Conservation (phyloP, 1,140 invertebrate species). For the Dinoponera quadriceps region DNA sequence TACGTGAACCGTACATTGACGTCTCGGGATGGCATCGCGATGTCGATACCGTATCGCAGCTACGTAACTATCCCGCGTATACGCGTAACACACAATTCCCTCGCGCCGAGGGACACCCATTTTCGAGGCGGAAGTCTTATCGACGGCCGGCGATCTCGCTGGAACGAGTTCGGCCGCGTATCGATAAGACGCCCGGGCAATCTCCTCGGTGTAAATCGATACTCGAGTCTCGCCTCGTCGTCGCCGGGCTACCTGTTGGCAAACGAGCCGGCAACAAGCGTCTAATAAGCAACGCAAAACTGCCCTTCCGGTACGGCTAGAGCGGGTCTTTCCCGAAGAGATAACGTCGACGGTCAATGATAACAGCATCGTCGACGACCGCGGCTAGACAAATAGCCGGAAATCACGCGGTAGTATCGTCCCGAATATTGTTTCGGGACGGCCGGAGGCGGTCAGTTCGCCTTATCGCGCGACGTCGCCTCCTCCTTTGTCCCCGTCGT, state of each 20-base stretch:
- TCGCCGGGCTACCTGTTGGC: background rate
- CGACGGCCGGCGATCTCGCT: background rate
- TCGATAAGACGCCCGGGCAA: constrained; percentile 18
- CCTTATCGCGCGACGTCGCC: background rate
- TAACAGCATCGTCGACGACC: constrained; percentile 19
- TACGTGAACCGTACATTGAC: too few relatives aligned
- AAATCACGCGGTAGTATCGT: constrained; percentile 1
- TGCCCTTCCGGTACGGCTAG: background rate
- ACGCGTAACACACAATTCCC: background rate
- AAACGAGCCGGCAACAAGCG: too few relatives aligned
- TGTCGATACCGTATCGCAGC: background rate
- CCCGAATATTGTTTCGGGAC: background rate
- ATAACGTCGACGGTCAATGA: background rate
- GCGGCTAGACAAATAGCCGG: constrained; percentile 23
- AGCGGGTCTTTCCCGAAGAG: background rate
- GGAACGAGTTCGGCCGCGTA: background rate
- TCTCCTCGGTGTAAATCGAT: constrained; percentile 17
- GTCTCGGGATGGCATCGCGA: background rate
- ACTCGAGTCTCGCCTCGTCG: background rate
- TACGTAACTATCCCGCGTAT: background rate
- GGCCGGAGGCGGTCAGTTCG: too few relatives aligned
- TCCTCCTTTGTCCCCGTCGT: constrained; percentile 7
- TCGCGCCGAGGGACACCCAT: constrained; percentile 11
- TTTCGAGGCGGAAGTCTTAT: constrained; percentile 30
- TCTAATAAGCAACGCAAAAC: constrained; percentile 10